Percentiles rank a stretch among this genome's conserved stretches.
Evolutionary conservation across 1,140 invertebrate genomes (phyloP).

Genomic region (Apis laboriosa): DNA sequence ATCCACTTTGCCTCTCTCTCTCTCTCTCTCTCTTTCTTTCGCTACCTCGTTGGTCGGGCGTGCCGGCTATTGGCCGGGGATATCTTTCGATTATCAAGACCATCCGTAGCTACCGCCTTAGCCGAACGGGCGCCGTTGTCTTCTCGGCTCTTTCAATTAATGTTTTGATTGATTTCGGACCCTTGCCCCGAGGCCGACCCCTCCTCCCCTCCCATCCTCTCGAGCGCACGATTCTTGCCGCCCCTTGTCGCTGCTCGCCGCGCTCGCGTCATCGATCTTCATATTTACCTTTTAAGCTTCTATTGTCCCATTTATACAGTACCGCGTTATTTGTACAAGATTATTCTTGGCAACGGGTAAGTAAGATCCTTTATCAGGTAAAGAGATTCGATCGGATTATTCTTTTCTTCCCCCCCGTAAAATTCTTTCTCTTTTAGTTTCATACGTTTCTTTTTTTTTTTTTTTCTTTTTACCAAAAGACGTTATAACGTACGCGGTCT

Average conservation of each 20-base stretch:
- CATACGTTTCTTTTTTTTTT: no score
- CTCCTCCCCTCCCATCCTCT: slow-evolving; percentile 42
- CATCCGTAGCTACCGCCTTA: slow-evolving; percentile 70
- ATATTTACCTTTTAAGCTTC: slow-evolving; percentile 45
- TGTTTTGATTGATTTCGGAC: slow-evolving; percentile 81
- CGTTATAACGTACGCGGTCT: no score
- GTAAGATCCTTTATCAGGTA: not conserved
- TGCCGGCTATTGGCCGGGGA: slow-evolving; percentile 67
- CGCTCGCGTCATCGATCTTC: slow-evolving; percentile 48
- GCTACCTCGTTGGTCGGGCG: slow-evolving; percentile 51
- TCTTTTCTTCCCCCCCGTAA: no score
- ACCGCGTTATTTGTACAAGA: slow-evolving; percentile 25
- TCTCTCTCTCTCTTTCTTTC: not conserved
- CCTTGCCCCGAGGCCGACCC: slow-evolving; percentile 59
- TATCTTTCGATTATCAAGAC: slow-evolving; percentile 80
- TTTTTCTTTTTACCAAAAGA: not conserved
- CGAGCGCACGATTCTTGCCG: slow-evolving; percentile 35
- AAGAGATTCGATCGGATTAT: no score
- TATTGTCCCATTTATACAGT: slow-evolving; percentile 24
- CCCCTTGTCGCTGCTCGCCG: slow-evolving; percentile 4
- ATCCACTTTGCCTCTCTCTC: not conserved
- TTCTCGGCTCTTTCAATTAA: slow-evolving; percentile 81
- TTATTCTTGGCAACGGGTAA: slow-evolving; percentile 5
- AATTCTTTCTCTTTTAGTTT: no score
- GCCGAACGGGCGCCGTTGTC: slow-evolving; percentile 75